A percentile compares a stretch with the other conserved stretches of the same genome.
Conservation (phyloP, 2,113 vertebrate species). For the Pseudopipra pipra region DNA sequence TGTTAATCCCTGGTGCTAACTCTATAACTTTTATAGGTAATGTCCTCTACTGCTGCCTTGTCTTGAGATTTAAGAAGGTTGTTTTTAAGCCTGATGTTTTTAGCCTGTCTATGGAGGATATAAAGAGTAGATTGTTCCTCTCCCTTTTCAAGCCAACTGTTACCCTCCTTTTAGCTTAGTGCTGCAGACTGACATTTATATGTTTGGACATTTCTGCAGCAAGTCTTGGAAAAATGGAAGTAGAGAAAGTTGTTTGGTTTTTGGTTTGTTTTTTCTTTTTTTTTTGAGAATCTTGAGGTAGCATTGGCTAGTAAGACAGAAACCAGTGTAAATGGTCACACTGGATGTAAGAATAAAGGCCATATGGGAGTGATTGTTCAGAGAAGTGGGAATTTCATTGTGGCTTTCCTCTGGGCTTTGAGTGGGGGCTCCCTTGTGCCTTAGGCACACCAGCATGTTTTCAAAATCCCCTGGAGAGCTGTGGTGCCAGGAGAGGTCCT, state of each 20-base stretch:
- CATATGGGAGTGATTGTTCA: neutral
- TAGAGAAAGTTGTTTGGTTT: neutral
- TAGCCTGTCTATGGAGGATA: neutral
- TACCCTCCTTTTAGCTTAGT: neutral
- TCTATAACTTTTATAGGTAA: neutral
- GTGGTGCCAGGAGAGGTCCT: neutral
- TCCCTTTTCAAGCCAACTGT: neutral
- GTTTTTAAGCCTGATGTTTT: neutral
- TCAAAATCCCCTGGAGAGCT: neutral
- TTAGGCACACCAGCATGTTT: accelerated
- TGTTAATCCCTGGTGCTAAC: neutral
- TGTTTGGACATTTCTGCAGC: neutral
- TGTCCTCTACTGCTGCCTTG: neutral
- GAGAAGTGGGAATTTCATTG: neutral
- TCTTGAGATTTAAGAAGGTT: neutral
- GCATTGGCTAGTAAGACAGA: neutral
- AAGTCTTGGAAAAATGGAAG: neutral
- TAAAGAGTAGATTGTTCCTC: neutral
- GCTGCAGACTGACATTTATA: neutral
- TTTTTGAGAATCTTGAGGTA: neutral
- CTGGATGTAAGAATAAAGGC: accelerated
- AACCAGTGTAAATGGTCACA: neutral
- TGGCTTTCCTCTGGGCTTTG: neutral
- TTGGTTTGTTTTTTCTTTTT: neutral
- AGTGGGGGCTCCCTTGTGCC: accelerated